Conservation (phyloP, 2,797 vertebrate genomes). For the Enteromius fasciolatus region DNA sequence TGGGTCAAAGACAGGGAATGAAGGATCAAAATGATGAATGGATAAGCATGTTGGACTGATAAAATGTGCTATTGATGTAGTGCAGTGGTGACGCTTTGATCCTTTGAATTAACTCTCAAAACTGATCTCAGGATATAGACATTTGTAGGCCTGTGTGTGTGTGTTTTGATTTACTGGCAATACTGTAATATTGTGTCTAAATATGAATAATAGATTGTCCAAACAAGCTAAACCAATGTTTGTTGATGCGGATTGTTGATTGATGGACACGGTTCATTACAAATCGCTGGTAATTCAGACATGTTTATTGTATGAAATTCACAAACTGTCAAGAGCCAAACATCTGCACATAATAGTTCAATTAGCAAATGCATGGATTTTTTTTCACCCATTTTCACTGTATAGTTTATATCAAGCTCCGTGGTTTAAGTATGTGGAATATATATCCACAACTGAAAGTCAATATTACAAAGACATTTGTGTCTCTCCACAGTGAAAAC, state of each 20-base stretch:
- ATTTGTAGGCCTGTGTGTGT: not conserved
- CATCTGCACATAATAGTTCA: slow-evolving; percentile 17
- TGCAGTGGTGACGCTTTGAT: not conserved
- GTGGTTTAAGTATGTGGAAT: not conserved
- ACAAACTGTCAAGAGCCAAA: slow-evolving; percentile 11
- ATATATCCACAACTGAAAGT: not conserved
- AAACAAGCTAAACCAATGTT: not conserved
- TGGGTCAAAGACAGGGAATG: slow-evolving; percentile 42
- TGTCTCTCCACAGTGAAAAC: too few relatives aligned
- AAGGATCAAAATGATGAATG: slow-evolving; percentile 43
- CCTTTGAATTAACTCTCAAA: slow-evolving; percentile 17
- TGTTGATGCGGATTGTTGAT: slow-evolving; percentile 3
- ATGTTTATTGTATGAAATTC: slow-evolving; percentile 7
- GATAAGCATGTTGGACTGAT: slow-evolving; percentile 37
- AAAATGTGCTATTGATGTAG: slow-evolving; percentile 44
- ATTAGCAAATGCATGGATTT: not conserved
- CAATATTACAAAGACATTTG: not conserved
- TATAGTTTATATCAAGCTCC: not conserved
- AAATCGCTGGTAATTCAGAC: not conserved
- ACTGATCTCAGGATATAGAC: not conserved
- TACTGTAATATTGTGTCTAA: not conserved
- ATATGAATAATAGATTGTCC: not conserved
- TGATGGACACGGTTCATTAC: not conserved
- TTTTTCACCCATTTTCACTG: not conserved
- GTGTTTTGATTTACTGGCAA: not conserved